These are phyloP conservation scores for Thumatha senex DNA, from an alignment of 2,888 invertebrate genomes.

Conservation along the genomic window DNA sequence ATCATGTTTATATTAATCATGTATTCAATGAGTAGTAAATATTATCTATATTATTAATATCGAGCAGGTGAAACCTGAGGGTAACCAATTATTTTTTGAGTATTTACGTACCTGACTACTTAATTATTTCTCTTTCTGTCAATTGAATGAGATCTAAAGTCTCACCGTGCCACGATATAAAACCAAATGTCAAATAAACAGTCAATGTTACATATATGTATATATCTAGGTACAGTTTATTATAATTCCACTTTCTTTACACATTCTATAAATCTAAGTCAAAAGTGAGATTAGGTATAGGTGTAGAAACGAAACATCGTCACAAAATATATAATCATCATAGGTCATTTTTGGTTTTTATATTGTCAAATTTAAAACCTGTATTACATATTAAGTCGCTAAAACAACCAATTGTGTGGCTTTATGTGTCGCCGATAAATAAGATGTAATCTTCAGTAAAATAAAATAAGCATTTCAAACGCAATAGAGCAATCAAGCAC, in stretches of 20 bases:
- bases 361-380: too few species aligned
- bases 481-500: too few species aligned
- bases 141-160: conserved; percentile 45
- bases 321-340: too few species aligned
- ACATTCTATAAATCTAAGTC: background rate
- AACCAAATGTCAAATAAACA: background rate
- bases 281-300: background rate
- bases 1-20: conserved; percentile 4
- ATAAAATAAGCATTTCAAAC: too few species aligned
- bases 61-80: conserved; percentile 33
- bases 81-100: conserved; percentile 51
- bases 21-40: background rate
- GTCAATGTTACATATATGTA: background rate
- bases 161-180: conserved; percentile 44
- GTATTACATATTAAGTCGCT: too few species aligned
- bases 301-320: too few species aligned
- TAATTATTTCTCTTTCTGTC: conserved; percentile 36
- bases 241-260: background rate
- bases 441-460: too few species aligned
- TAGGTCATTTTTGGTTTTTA: too few species aligned
- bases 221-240: background rate
- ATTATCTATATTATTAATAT: conserved; percentile 23
- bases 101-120: conserved; percentile 34
- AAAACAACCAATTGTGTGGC: too few species aligned
- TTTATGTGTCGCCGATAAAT: too few species aligned